Percentiles rank a stretch among this genome's conserved stretches.
These are phyloP conservation scores for Apodemia zela DNA, from an alignment of 2,888 invertebrate genomes.

Conservation along the genomic window DNA sequence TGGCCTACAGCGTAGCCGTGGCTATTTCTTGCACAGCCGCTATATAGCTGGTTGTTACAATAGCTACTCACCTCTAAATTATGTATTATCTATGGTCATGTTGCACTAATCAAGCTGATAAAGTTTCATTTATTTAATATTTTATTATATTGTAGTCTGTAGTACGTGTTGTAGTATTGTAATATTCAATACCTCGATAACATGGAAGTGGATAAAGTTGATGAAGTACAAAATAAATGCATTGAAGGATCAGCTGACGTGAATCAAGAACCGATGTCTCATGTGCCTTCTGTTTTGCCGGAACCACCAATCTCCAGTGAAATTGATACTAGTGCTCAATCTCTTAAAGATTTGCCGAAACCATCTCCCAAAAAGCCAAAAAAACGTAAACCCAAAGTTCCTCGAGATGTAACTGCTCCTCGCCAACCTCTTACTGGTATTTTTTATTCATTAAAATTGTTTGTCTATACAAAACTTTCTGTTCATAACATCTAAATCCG, in stretches of 20 bases:
- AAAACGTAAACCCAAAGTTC: conserved; percentile 85
- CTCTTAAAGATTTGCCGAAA: conserved; percentile 48
- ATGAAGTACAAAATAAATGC: conserved; percentile 28
- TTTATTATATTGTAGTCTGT: no score
- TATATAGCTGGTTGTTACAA: no score
- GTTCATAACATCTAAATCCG: no score
- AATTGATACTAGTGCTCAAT: conserved; percentile 24
- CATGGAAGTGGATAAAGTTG: conserved; percentile 30
- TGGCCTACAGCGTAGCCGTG: no score
- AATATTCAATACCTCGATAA: not conserved
- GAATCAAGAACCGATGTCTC: conserved; percentile 30
- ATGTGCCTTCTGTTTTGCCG: conserved; percentile 18
- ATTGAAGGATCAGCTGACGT: conserved; percentile 29
- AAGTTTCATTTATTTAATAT: no score
- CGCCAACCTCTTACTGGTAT: conserved; percentile 86
- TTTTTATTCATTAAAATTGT: not conserved
- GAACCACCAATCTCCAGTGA: conserved; percentile 30
- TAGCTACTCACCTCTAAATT: no score
- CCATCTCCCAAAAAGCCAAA: conserved; percentile 74
- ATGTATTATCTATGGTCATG: no score
- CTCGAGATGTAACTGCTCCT: conserved; percentile 86
- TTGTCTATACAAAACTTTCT: no score
- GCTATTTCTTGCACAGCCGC: no score
- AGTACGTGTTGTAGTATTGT: not conserved
- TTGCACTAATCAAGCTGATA: no score